These are phyloP conservation scores for Xerus rutilus DNA, from an alignment of 2,797 vertebrate species.

Conservation along the genomic window DNA sequence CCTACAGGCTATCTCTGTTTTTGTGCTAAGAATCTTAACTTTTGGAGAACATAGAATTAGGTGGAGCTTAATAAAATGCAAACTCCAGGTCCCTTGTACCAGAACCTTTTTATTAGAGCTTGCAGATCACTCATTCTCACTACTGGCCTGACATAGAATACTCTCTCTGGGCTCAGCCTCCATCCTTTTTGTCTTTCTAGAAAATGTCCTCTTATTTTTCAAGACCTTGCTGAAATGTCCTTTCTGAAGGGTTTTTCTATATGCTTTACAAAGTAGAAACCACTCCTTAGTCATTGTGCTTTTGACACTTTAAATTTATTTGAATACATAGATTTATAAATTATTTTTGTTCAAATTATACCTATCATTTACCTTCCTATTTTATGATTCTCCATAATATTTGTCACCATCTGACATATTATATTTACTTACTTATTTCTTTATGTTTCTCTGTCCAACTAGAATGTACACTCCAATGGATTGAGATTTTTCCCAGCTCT, in stretches of 20 bases:
- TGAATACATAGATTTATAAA: background rate
- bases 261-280: background rate
- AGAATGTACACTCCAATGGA: background rate
- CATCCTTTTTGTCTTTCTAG: background rate
- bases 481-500: background rate
- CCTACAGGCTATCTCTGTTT: background rate
- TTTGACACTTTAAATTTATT: background rate
- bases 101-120: background rate
- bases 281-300: background rate
- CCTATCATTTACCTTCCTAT: background rate
- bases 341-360: slow-evolving; percentile 9
- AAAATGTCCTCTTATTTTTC: background rate
- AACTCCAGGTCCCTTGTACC: background rate
- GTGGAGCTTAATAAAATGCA: background rate
- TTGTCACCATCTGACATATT: background rate
- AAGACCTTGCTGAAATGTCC: background rate
- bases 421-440: background rate
- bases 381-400: background rate
- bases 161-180: background rate
- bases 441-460: background rate
- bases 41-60: background rate
- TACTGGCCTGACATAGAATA: background rate
- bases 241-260: background rate
- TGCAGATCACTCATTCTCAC: background rate
- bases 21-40: background rate